Base-by-base conservation (phyloP, 2,797 vertebrate genomes). In the Lacerta agilis region DNA sequence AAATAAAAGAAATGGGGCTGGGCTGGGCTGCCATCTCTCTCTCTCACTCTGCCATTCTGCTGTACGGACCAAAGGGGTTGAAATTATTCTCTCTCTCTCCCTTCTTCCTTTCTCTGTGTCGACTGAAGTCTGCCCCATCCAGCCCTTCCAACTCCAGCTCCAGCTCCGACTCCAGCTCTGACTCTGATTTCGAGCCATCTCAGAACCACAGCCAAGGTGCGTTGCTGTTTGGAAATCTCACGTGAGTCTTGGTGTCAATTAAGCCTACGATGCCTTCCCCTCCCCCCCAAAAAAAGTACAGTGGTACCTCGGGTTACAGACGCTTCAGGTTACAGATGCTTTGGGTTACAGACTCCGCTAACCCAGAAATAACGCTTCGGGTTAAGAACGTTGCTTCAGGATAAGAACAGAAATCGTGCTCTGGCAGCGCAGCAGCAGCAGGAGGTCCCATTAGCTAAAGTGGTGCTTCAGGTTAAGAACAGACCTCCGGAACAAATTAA, bases 201-300 rank as follows among this genome's bases (percentile, higher is more conserved):
- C 98, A 99, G 97, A 99, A 99, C 97, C 98, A 97, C 96, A 98
- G 98, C 75, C 99, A 99, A 98, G 98, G 98, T 99, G 94, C 64
- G 96, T 95, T 88, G 86, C 87, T 33, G 82, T 23, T 87, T 86
- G 20, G 77, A 88, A 55, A 73, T 81, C 88, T 78, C 86, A n/a
- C 45, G 0, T 83, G 41, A 86, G 82, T 43, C 87, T 45, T 33
- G 45, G 11, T 36, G 29, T 41, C 29, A 10, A 27, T 43, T 20
- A 58, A 81, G 71, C 79, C 5, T 82, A 8, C 61, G 8, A 29
- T 77, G 73, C 29, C 23, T 69, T 9, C 49, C 49, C 13, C 5
- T 41, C 41, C 6, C 41, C 41, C 38, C 38, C 38, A 33, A 33
- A 33, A 33, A 33, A 33, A 33, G 33, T 33, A 33, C 33, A 33